Evolutionary conservation across 2,113 vertebrate species (phyloP), one percentile per base, ranked within the genome.

Genomic region (Pleuronectes platessa): DNA sequence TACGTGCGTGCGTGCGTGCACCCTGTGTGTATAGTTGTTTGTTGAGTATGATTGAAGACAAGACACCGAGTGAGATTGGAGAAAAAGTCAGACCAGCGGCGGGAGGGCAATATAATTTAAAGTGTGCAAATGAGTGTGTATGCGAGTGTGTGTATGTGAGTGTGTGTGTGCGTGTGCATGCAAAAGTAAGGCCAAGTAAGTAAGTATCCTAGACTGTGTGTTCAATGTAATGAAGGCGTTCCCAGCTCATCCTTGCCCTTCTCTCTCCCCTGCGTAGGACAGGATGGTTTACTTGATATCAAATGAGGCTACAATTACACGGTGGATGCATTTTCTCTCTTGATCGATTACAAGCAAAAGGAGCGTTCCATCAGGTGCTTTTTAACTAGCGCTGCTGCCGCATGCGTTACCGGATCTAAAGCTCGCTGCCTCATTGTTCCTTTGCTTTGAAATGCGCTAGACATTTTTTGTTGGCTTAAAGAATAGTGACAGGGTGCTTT

Each of bases 251-350:
- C 78, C 74, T 63, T 82, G 68, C 61, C 66, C 35, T 62, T 67
- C 58, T 78, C 24, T 20, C 54, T 86, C 68, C 66, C 61, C 63
- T 59, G 72, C 79, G 67, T 84, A 68, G 76, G 73, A 83, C 80
- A 78, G 68, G 65, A 76, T 64, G 85, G 80, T 89, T 89, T 89
- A 86, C 87, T 88, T 83, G 85, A 86, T 76, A 90, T 92, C 82
- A 89, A 90, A 89, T 88, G 82, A 85, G 73, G 81, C 84, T 77
- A 79, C 90, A 91, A 90, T 93, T 91, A 90, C 84, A 87, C 70
- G 21, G 72, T 81, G 80, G 85, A 90, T 83, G 84, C 78, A 35
- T 89, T 83, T 61, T 83, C 68, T 75, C 71, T 75, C 73, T 61
- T 78, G 71, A 88, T 90, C 87, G 85, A 92, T 92, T 71, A 71